phyloP scores from a whole-genome alignment of 2,797 vertebrate genomes.

The Coregonus sp. region DNA sequence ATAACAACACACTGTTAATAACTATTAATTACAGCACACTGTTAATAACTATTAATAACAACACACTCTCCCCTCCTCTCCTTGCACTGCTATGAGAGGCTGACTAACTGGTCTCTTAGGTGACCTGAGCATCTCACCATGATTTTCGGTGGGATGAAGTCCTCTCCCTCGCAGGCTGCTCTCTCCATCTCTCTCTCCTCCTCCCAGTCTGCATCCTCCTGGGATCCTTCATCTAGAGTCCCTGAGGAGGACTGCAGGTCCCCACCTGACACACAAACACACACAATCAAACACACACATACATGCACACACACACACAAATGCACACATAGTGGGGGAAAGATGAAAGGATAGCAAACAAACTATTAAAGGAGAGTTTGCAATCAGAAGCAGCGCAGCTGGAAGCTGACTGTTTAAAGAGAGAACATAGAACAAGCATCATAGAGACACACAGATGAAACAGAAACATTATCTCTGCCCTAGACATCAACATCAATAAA shows the following conservation, averaged over 20 bases:
- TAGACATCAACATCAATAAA: too few species aligned
- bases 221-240: conserved; percentile 83
- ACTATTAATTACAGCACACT: too few species aligned
- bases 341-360: conserved; percentile 60
- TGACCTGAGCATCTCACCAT: conserved; percentile 78
- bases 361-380: conserved; percentile 45
- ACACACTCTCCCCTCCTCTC: background rate
- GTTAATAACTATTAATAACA: too few species aligned
- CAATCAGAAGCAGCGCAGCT: conserved; percentile 50
- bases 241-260: conserved; percentile 89
- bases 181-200: conserved; percentile 88
- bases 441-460: background rate
- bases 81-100: background rate
- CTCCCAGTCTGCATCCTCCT: conserved; percentile 88
- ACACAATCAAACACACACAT: too few species aligned
- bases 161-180: conserved; percentile 83
- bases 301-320: too few species aligned
- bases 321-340: conserved; percentile 35
- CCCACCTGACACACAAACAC: conserved; percentile 74
- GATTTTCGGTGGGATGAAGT: conserved; percentile 94
- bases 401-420: conserved; percentile 23
- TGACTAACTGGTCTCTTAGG: background rate
- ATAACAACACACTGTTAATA: too few species aligned
- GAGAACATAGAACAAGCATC: background rate
- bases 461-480: too few species aligned